Percentiles rank a stretch among this genome's conserved stretches.
Evolutionary conservation across 2,888 invertebrate genomes (phyloP).

Genomic region (Tetheella fluctuosa): DNA sequence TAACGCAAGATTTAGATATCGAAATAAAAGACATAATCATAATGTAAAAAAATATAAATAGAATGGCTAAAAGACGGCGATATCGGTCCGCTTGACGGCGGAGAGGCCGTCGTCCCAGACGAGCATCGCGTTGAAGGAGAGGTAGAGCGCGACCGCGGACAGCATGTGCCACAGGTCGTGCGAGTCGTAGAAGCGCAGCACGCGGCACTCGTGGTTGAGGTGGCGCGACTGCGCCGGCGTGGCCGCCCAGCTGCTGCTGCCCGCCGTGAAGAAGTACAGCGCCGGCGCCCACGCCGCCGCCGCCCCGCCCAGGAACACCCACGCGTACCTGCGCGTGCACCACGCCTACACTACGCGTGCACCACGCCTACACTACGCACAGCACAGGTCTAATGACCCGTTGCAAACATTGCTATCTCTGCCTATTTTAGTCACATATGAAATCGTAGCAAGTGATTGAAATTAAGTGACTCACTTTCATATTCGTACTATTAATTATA

Average conservation of each 20-base stretch:
- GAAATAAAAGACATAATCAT: neutral
- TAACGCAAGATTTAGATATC: neutral
- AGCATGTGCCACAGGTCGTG: conserved; percentile 96
- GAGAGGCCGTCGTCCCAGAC: conserved; percentile 93
- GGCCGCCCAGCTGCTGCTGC: conserved; percentile 64
- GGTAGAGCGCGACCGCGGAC: conserved; percentile 92
- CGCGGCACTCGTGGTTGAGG: conserved; percentile 65
- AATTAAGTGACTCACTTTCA: no score
- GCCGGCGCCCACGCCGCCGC: conserved; percentile 86
- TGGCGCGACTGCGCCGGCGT: conserved; percentile 90
- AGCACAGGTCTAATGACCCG: no score
- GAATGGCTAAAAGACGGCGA: conserved; percentile 88
- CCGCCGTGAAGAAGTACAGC: conserved; percentile 79
- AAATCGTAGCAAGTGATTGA: no score
- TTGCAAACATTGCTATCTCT: no score
- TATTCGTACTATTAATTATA: no score
- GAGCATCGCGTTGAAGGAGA: conserved; percentile 91
- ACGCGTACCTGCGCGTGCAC: conserved; percentile 73
- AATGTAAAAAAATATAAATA: neutral
- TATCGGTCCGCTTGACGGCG: conserved; percentile 88
- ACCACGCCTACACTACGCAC: no score
- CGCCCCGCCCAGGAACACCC: conserved; percentile 86
- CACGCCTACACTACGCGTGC: no score
- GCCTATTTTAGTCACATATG: no score
- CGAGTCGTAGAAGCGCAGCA: conserved; percentile 89